Percentiles rank a stretch among this genome's conserved stretches.
These are phyloP conservation scores for Dicycla oo DNA, from an alignment of 2,888 invertebrate genomes.

Conservation along the genomic window DNA sequence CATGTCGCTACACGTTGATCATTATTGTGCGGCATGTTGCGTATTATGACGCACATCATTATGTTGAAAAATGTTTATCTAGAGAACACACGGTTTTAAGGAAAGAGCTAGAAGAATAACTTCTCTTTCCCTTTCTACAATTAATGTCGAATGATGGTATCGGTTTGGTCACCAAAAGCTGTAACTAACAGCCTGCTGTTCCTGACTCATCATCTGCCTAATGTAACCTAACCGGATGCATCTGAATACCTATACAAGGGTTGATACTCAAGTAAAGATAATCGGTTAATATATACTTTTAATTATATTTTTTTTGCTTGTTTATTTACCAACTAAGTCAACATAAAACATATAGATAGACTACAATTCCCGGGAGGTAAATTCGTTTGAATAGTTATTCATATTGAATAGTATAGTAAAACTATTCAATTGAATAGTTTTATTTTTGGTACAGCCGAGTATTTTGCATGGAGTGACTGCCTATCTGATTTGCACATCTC, in stretches of 20 bases:
- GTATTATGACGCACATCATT: conserved; percentile 37
- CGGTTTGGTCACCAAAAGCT: not conserved
- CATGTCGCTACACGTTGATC: conserved; percentile 1
- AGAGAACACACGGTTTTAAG: not conserved
- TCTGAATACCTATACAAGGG: no score
- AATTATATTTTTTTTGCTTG: no score
- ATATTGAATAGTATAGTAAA: no score
- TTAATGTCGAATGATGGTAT: not conserved
- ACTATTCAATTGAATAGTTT: no score
- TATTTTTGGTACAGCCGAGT: no score
- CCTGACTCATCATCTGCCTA: not conserved
- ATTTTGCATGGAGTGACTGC: not conserved
- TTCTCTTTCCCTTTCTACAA: not conserved
- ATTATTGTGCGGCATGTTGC: conserved; percentile 6
- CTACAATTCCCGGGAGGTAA: no score
- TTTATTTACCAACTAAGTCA: no score
- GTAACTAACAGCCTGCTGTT: not conserved
- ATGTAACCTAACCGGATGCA: not conserved
- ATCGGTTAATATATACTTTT: no score
- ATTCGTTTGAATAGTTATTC: no score
- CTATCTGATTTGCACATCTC: not conserved
- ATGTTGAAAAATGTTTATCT: conserved; percentile 7
- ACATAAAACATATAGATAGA: no score
- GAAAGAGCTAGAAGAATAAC: not conserved
- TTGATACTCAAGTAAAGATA: no score